Conservation (phyloP, 2,888 invertebrate genomes). For the Athalia cordata region DNA sequence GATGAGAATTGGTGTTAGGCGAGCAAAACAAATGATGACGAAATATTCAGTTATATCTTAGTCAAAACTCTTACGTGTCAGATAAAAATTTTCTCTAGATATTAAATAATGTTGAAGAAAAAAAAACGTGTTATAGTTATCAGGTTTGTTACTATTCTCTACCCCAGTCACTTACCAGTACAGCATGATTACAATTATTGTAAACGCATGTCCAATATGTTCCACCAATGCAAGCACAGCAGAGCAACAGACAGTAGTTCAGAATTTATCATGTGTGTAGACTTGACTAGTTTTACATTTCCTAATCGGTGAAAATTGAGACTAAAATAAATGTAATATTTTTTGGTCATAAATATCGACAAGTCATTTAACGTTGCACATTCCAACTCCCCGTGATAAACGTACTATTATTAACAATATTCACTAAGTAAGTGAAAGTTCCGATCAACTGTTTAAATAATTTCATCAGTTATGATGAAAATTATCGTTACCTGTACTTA, state of each 20-base stretch:
- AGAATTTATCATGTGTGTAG: constrained; percentile 35
- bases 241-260: constrained; percentile 42
- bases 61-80: constrained; percentile 73
- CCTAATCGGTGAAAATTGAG: neutral
- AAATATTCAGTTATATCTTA: constrained; percentile 38
- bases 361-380: neutral
- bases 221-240: constrained; percentile 53
- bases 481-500: too few relatives aligned
- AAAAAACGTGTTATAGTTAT: constrained; percentile 47
- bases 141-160: constrained; percentile 52
- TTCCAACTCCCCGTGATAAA: neutral
- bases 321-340: constrained; percentile 9
- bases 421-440: too few relatives aligned
- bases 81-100: constrained; percentile 57
- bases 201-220: constrained; percentile 54
- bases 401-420: neutral
- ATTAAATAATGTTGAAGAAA: constrained; percentile 4
- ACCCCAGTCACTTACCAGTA: constrained; percentile 51
- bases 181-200: constrained; percentile 55
- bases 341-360: neutral
- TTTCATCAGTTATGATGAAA: too few relatives aligned
- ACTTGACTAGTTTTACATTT: constrained; percentile 12
- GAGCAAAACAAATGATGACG: constrained; percentile 6
- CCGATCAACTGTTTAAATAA: too few relatives aligned
- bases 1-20: neutral